phyloP scores from a whole-genome alignment of 2,888 invertebrate genomes.

The Drosophila eohydei region DNA sequence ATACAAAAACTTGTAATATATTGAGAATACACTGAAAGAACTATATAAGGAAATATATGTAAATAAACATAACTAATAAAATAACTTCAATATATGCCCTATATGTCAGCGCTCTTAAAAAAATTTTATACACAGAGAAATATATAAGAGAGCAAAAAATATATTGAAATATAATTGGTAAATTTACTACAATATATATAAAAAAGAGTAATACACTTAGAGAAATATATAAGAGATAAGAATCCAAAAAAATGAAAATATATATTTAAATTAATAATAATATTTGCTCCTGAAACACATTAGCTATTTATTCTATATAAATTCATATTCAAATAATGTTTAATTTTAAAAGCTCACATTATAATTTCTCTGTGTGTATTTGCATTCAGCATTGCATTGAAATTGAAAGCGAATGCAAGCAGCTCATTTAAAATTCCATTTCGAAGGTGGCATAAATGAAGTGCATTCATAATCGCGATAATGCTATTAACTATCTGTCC shows the following conservation, averaged over 20 bases:
- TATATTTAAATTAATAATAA: neutral
- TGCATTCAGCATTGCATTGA: slow-evolving; percentile 14
- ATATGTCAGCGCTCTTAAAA: too few species aligned
- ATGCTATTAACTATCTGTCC: slow-evolving; percentile 53
- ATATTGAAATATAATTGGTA: neutral
- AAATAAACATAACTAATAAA: too few species aligned
- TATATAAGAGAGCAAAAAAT: neutral
- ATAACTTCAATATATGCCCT: too few species aligned
- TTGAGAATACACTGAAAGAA: too few species aligned
- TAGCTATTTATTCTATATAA: neutral
- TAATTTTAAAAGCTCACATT: neutral
- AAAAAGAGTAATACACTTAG: too few species aligned
- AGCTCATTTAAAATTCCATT: slow-evolving; percentile 57
- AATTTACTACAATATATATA: too few species aligned
- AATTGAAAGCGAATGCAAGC: slow-evolving; percentile 53
- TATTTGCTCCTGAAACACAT: neutral
- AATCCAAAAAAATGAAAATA: too few species aligned
- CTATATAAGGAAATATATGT: too few species aligned
- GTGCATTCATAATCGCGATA: slow-evolving; percentile 47
- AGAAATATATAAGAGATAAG: too few species aligned
- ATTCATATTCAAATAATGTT: neutral
- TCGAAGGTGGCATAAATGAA: slow-evolving; percentile 60
- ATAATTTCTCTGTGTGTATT: slow-evolving; percentile 27
- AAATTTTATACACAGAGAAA: neutral
- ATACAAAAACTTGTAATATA: too few species aligned